Evolutionary conservation across 2,888 invertebrate species (phyloP).

Genomic region (Yponomeuta cagnagella): DNA sequence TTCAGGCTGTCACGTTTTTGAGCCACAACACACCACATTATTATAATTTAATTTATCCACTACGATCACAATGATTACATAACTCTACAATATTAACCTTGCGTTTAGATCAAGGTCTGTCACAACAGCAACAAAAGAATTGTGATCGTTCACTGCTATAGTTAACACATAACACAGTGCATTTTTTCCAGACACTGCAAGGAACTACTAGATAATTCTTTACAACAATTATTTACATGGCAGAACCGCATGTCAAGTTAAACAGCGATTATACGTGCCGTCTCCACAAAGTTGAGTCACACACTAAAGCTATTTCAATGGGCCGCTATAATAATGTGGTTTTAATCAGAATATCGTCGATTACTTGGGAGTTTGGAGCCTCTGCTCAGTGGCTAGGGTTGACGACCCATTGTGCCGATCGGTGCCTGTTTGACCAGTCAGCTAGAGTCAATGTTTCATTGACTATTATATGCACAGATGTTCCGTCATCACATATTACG

Average conservation of each 20-base stretch:
- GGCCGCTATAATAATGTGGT: slow-evolving; percentile 36
- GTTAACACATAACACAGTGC: not conserved
- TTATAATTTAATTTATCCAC: slow-evolving; percentile 36
- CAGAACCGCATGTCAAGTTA: not conserved
- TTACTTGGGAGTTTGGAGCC: slow-evolving; percentile 3
- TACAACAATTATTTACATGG: not conserved
- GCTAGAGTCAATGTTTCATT: slow-evolving; percentile 6
- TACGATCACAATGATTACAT: slow-evolving; percentile 30
- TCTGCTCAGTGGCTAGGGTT: slow-evolving; percentile 31
- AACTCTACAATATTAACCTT: slow-evolving; percentile 26
- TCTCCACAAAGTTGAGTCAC: slow-evolving; percentile 47
- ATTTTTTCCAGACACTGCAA: not conserved
- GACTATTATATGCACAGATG: slow-evolving; percentile 30
- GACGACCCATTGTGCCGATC: slow-evolving; percentile 24
- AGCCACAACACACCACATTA: slow-evolving; percentile 30
- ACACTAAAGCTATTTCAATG: slow-evolving; percentile 47
- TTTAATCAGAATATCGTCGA: slow-evolving; percentile 30
- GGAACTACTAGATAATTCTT: not conserved
- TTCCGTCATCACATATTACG: slow-evolving; percentile 25
- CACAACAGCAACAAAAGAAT: slow-evolving; percentile 20
- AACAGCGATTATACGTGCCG: slow-evolving; percentile 43
- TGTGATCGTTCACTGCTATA: not conserved
- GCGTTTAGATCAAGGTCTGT: slow-evolving; percentile 37
- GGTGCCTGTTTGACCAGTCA: not conserved
- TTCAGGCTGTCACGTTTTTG: slow-evolving; percentile 41